These are phyloP conservation scores for Orthosia incerta DNA, from an alignment of 2,888 invertebrate species.

Conservation along the genomic window DNA sequence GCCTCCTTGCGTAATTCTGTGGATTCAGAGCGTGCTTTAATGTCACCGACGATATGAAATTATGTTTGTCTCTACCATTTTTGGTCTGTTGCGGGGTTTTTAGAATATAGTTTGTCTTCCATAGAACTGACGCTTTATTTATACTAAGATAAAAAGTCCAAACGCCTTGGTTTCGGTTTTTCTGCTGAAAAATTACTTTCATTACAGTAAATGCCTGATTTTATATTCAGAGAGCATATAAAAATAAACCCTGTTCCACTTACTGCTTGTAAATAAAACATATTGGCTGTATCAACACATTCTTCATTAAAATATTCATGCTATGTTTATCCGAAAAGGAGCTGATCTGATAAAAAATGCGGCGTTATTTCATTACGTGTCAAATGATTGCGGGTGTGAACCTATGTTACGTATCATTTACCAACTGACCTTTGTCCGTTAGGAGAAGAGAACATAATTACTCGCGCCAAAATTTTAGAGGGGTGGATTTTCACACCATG, in stretches of 20 bases:
- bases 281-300: slow-evolving; percentile 27
- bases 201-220: slow-evolving; percentile 34
- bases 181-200: slow-evolving; percentile 11
- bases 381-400: slow-evolving; percentile 61
- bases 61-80: slow-evolving; percentile 25
- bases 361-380: slow-evolving; percentile 45
- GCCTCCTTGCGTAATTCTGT: slow-evolving; percentile 53
- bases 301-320: slow-evolving; percentile 39
- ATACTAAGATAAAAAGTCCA: slow-evolving; percentile 3
- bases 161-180: neutral
- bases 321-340: slow-evolving; percentile 14
- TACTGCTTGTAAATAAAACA: slow-evolving; percentile 25
- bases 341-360: slow-evolving; percentile 42
- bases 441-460: slow-evolving; percentile 54
- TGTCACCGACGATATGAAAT: slow-evolving; percentile 12
- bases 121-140: slow-evolving; percentile 2
- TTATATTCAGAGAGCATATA: slow-evolving; percentile 26
- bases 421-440: slow-evolving; percentile 62
- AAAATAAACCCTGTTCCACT: slow-evolving; percentile 28
- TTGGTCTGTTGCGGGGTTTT: slow-evolving; percentile 5
- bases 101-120: neutral
- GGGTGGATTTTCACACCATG: slow-evolving; percentile 23
- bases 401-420: slow-evolving; percentile 71
- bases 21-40: slow-evolving; percentile 35
- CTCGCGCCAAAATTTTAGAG: slow-evolving; percentile 32